Evolutionary conservation across 64 coral and sea anemone genomes (phyloP), one percentile per base, ranked within the genome.

Genomic region (Catalaphyllia jardinei): DNA sequence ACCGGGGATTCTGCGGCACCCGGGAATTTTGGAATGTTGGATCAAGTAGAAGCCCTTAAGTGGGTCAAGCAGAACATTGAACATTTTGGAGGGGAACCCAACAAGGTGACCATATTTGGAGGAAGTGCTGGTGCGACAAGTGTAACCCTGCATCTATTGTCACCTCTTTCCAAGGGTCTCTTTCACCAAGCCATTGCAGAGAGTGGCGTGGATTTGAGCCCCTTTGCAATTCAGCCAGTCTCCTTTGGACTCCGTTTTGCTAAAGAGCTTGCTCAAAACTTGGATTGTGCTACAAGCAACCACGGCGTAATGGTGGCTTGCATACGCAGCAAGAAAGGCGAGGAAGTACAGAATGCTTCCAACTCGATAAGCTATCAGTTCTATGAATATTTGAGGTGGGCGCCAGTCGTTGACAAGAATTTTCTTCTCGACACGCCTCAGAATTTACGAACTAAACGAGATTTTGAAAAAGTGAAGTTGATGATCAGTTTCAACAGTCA

Each of bases 401-500:
- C 76, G 35, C 94, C 94, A 22, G 67, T 80, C 10, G 77, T 87
- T 2, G 89, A 92, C 54, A 54, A 73, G 2, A 11, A 88, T 19
- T 95, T 88, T 54, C 89, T 95, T 20, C 60, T 29, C 20, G 94
- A 90, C 59, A 69, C 75, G 4, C 94, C 94, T 30, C 52, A 55
- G 28, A 87, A 91, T 31, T 28, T 95, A 19, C 77, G 89, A 60
- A 88, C 33, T 54, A 77, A 69, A 8, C 62, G 71, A 3, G 15
- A 95, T 10, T 87, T 95, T 15, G 87, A 88, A 4, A 82, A 88
- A 18, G 61, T 82, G 29, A 79, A 61, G 7, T 71, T 92, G 42
- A 76, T 95, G 24, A n/a, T 69, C 14, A 69, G 89, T 31, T 87
- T 95, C 4, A 95, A 77, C 1, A 92, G 91, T 33, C 62, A 92